Evolutionary conservation across 2,113 vertebrate genomes (phyloP).

Genomic region (Lota lota): DNA sequence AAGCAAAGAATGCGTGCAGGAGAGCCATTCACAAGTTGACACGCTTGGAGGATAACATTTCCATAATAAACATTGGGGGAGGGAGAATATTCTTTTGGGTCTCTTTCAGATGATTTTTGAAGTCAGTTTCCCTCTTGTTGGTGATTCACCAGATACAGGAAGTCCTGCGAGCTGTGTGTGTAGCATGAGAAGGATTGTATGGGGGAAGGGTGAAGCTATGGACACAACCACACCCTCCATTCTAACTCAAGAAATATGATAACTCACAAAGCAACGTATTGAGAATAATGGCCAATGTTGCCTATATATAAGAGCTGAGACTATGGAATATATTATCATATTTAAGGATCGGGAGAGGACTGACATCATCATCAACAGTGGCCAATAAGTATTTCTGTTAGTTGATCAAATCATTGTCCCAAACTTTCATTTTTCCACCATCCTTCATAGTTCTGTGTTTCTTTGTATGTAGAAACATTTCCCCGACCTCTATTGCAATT

Average conservation of each 20-base stretch:
- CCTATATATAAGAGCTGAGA: too few species aligned
- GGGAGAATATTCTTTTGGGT: constrained; percentile 6
- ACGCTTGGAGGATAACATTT: not conserved
- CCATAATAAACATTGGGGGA: too few species aligned
- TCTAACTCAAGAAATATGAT: constrained; percentile 50
- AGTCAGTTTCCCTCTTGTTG: constrained; percentile 31
- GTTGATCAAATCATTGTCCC: too few species aligned
- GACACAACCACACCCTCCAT: constrained; percentile 58
- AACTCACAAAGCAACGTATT: constrained; percentile 25
- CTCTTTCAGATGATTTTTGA: constrained; percentile 13
- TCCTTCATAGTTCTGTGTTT: too few species aligned
- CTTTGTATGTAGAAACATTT: too few species aligned
- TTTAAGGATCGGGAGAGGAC: too few species aligned
- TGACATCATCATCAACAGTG: too few species aligned
- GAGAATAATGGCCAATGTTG: not conserved
- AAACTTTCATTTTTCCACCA: too few species aligned
- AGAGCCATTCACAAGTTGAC: constrained; percentile 21
- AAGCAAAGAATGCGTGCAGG: constrained; percentile 22
- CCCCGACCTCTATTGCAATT: too few species aligned
- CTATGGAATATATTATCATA: not conserved
- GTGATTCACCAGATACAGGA: constrained; percentile 58
- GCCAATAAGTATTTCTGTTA: too few species aligned
- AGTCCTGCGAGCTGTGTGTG: constrained; percentile 27
- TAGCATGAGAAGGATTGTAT: not conserved
- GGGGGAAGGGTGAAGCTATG: constrained; percentile 25